phyloP scores from a whole-genome alignment of 2,888 invertebrate species.

The Chalcis sispes region DNA sequence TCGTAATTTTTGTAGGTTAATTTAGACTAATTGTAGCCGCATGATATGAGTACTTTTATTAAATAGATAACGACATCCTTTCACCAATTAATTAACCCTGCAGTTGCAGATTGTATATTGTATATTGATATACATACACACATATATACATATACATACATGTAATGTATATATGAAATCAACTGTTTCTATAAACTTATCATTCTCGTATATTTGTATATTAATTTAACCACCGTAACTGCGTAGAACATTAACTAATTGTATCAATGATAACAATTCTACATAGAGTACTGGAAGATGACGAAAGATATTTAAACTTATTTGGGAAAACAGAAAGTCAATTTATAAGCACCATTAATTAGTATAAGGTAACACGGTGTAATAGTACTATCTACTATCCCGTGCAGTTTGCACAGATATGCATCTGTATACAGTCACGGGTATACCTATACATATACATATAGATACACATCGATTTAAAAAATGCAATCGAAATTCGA shows the following conservation, averaged over 20 bases:
- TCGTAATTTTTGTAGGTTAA: constrained; percentile 48
- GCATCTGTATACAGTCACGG: neutral
- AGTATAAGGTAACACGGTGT: too few relatives aligned
- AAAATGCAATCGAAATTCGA: too few relatives aligned
- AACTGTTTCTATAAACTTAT: constrained; percentile 25
- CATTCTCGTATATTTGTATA: constrained; percentile 13
- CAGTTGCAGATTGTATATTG: constrained; percentile 1
- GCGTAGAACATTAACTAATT: too few relatives aligned
- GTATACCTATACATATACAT: too few relatives aligned
- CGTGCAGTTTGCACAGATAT: neutral
- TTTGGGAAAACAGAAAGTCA: too few relatives aligned
- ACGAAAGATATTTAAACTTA: too few relatives aligned
- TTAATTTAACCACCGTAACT: constrained; percentile 20
- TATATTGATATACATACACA: neutral
- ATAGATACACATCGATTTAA: too few relatives aligned
- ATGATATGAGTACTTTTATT: constrained; percentile 55
- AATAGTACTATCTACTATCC: neutral
- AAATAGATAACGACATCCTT: constrained; percentile 40
- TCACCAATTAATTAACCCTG: constrained; percentile 49
- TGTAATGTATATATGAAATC: constrained; percentile 18
- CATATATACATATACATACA: neutral
- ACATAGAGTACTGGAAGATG: too few relatives aligned
- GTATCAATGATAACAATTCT: too few relatives aligned
- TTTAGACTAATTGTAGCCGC: constrained; percentile 59
- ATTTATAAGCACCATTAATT: neutral